A percentile compares a stretch with the other conserved stretches of the same genome.
Conservation (phyloP, 2,797 vertebrate species). For the Muraenolepis orangiensis region DNA sequence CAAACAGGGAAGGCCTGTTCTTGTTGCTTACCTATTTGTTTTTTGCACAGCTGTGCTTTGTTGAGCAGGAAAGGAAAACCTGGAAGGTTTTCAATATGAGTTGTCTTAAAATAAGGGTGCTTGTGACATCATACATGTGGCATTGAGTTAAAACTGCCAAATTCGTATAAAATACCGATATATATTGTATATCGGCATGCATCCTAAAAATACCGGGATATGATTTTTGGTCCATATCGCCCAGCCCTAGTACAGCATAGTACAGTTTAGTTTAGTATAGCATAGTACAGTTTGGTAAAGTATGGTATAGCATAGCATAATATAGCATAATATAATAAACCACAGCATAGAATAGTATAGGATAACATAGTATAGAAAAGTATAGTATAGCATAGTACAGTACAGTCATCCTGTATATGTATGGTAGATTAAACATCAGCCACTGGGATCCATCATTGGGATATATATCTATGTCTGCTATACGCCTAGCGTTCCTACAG, state of each 20-base stretch:
- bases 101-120: too few relatives aligned
- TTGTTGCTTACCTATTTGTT: too few relatives aligned
- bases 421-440: background rate
- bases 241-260: background rate
- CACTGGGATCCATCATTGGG: background rate
- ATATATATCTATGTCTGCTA: constrained; percentile 2
- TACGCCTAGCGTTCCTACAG: background rate
- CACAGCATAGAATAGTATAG: background rate
- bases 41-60: too few relatives aligned
- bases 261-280: background rate
- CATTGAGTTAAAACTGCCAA: too few relatives aligned
- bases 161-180: too few relatives aligned
- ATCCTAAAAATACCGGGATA: too few relatives aligned
- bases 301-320: background rate
- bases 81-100: too few relatives aligned
- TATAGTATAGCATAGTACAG: background rate
- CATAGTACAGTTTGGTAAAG: background rate
- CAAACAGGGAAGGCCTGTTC: too few relatives aligned
- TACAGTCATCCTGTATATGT: background rate
- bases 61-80: too few relatives aligned
- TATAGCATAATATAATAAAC: background rate
- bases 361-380: background rate
- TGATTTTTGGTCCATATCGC: too few relatives aligned
- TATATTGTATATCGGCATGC: too few relatives aligned
- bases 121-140: too few relatives aligned